These are phyloP conservation scores for Pyrgilauda ruficollis DNA, from an alignment of 2,113 vertebrate species.

Conservation along the genomic window DNA sequence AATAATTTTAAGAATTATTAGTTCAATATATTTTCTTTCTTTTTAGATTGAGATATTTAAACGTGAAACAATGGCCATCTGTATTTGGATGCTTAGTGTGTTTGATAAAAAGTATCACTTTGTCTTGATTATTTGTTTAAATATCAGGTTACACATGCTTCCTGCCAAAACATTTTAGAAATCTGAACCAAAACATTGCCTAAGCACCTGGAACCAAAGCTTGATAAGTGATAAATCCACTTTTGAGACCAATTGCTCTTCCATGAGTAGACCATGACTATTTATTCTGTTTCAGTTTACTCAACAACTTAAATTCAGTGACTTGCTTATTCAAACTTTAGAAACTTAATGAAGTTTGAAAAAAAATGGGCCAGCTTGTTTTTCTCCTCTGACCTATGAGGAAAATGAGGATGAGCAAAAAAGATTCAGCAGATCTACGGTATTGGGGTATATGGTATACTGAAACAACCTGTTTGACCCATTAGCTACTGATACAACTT, in stretches of 20 bases:
- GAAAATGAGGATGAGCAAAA: conserved; percentile 13
- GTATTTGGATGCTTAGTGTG: not conserved
- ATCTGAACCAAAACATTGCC: not conserved
- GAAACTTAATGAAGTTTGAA: not conserved
- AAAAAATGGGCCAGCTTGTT: conserved; percentile 4
- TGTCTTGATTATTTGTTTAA: not conserved
- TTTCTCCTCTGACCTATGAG: not conserved
- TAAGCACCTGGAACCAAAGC: not conserved
- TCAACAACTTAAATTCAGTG: not conserved
- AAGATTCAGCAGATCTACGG: not conserved
- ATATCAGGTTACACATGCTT: not conserved
- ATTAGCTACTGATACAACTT: not conserved
- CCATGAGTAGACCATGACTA: not conserved
- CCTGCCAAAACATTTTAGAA: not conserved
- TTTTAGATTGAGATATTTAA: not conserved
- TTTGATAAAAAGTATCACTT: not conserved
- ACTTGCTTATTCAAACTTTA: not conserved
- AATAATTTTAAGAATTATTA: not conserved
- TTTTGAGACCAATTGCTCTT: not conserved
- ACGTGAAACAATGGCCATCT: not conserved
- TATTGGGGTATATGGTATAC: not conserved
- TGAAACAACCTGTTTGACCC: not conserved
- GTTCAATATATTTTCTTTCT: not conserved
- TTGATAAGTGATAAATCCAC: not conserved
- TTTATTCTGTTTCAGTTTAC: not conserved